Evolutionary conservation across 2,888 invertebrate genomes (phyloP), one percentile per base, ranked within the genome.

Genomic region (Apoderus coryli): DNA sequence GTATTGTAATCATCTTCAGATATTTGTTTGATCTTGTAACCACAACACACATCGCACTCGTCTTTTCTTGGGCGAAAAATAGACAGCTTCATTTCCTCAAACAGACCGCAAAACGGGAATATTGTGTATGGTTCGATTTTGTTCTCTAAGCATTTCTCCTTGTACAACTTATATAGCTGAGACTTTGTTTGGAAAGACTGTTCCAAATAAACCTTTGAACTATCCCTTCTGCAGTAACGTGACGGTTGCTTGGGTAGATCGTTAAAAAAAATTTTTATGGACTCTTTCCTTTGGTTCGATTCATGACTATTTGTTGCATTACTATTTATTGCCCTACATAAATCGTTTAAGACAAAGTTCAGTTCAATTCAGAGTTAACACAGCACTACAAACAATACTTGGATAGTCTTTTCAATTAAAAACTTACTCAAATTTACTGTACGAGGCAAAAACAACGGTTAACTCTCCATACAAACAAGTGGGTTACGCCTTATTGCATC

Each of bases 191-290:
- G 12, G 15, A 34, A 34, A 19, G 24, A 15, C 22, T 32, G 27
- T 14, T 34, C 34, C 14, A 34, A 22, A 13, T 34, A 34, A 4
- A 34, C 23, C 27, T 34, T 34, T 14, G 25, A 24, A 26, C 25
- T 32, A 22, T 27, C 29, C 27, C 15, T 16, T 22, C 34, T 13
- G 16, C 31, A 32, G 27, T 34, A 34, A 16, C 32, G 34, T 10
- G 13, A 22, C 19, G 16, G 22, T 12, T 31, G 22, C 15, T 32
- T 34, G 10, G 34, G 31, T 12, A 29, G 13, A 12, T 5, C 9
- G 9, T 29, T 3, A 29, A 29, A 29, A 29, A 22, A 29, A 22
- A 4, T 22, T 22, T 29, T 19, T 10, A 29, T 10, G 12, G 16
- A 13, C 7, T 6, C n/a, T 19, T 27, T 11, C 24, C 31, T 11